Conservation (phyloP, 2,113 vertebrate species). For the Jaculus jaculus region DNA sequence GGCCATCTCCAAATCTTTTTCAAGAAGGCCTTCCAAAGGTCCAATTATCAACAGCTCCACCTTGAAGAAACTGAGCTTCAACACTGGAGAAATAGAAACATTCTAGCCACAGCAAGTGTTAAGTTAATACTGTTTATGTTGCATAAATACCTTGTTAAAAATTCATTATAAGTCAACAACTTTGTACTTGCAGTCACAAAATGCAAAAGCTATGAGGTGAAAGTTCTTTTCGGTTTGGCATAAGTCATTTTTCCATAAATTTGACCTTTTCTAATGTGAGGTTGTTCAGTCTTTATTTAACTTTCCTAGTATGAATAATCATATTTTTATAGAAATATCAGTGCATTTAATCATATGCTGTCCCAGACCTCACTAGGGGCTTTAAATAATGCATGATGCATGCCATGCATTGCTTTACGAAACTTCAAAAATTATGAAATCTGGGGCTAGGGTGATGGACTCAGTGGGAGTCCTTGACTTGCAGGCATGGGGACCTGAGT, state of each 20-base stretch:
- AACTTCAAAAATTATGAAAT: neutral
- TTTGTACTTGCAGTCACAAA: neutral
- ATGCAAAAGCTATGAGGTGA: neutral
- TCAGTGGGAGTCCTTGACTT: too few relatives aligned
- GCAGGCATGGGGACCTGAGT: too few relatives aligned
- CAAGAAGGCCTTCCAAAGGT: neutral
- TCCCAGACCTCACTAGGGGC: neutral
- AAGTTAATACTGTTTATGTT: neutral
- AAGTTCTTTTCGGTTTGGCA: neutral
- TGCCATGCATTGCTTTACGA: neutral
- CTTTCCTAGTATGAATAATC: conserved; percentile 21
- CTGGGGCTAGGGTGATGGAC: too few relatives aligned
- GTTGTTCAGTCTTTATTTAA: conserved; percentile 17
- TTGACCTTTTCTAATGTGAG: conserved; percentile 46
- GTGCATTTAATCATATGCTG: conserved; percentile 34
- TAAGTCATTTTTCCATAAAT: conserved; percentile 24
- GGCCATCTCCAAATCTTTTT: too few relatives aligned
- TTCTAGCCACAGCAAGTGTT: neutral
- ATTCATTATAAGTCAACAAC: neutral
- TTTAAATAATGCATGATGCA: neutral
- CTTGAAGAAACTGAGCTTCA: neutral
- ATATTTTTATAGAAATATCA: conserved; percentile 19
- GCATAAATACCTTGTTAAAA: neutral
- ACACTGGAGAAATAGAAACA: neutral
- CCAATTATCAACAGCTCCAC: too few relatives aligned